Evolutionary conservation across 2,797 vertebrate genomes (phyloP).

Genomic region (Enteromius argenteus): DNA sequence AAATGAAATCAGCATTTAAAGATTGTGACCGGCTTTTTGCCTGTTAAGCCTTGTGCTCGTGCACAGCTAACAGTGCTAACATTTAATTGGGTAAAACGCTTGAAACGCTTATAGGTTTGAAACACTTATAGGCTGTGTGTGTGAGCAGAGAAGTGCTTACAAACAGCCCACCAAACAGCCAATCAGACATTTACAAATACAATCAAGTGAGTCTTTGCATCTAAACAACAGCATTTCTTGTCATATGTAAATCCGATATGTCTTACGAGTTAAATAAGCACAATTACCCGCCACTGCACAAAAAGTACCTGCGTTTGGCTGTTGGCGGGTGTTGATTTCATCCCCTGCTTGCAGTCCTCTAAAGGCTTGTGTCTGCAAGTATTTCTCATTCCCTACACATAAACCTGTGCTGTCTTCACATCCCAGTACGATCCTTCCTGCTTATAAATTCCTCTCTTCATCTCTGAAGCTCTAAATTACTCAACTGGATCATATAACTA

Average conservation of each 20-base stretch:
- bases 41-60: neutral
- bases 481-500: conserved; percentile 54
- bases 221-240: neutral
- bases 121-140: neutral
- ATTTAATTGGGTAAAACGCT: too few relatives aligned
- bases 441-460: conserved; percentile 46
- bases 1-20: neutral
- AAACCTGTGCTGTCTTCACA: conserved; percentile 13
- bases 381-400: conserved; percentile 8
- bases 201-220: neutral
- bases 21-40: neutral
- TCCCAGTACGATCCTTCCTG: conserved; percentile 14
- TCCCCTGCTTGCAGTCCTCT: neutral
- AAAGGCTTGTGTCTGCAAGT: conserved; percentile 18
- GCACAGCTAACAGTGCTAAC: neutral
- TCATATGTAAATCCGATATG: neutral
- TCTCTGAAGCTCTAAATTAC: conserved; percentile 39
- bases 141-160: neutral
- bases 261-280: neutral
- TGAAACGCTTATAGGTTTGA: too few relatives aligned
- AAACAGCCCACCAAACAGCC: neutral
- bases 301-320: neutral
- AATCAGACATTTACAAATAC: neutral
- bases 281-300: neutral
- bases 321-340: neutral